phyloP scores from a whole-genome alignment of 2,797 vertebrate genomes.

The Sebastiscus albofasciatus region DNA sequence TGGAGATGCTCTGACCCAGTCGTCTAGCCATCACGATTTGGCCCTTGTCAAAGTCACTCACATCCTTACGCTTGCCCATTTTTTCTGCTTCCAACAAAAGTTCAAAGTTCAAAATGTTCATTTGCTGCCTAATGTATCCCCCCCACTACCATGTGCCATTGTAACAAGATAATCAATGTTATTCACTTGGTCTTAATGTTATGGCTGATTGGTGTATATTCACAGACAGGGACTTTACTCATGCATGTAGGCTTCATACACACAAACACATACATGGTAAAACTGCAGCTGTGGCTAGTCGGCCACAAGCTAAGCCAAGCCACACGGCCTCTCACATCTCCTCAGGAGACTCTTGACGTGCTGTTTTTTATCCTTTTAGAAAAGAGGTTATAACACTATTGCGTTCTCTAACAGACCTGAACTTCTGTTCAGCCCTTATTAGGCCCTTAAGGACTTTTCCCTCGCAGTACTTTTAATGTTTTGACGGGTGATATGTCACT shows the following conservation, averaged over 20 bases:
- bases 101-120: no score
- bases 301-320: neutral
- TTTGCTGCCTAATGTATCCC: no score
- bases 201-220: no score
- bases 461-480: neutral
- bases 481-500: constrained; percentile 21
- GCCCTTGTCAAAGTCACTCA: no score
- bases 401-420: neutral
- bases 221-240: neutral
- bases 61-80: no score
- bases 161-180: no score
- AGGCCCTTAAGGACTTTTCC: neutral
- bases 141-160: no score
- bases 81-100: no score
- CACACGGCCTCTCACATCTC: neutral
- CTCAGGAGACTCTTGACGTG: neutral
- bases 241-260: neutral
- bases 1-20: no score
- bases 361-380: neutral
- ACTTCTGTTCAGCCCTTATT: constrained; percentile 21
- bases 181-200: no score
- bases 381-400: constrained; percentile 1
- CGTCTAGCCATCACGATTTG: rapidly evolving
- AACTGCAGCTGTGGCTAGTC: neutral
- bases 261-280: neutral